Conservation (phyloP, 2,797 vertebrate species). For the Hybognathus amarus region DNA sequence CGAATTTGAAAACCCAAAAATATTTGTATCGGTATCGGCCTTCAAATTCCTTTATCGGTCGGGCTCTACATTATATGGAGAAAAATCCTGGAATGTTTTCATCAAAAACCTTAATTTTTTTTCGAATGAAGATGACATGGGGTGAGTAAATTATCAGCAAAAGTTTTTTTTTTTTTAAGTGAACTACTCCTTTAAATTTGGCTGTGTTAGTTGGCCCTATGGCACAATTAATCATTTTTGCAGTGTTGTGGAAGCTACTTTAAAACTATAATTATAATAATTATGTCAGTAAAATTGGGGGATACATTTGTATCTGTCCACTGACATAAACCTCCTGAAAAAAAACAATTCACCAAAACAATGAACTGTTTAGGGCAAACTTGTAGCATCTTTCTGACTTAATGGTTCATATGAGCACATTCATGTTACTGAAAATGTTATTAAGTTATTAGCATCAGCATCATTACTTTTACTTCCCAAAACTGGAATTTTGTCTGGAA, state of each 20-base stretch:
- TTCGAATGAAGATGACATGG: too few relatives aligned
- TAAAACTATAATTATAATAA: not conserved
- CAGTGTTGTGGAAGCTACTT: not conserved
- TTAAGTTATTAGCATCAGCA: not conserved
- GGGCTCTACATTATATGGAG: too few relatives aligned
- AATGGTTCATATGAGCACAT: not conserved
- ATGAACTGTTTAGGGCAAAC: not conserved
- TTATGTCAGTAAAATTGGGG: not conserved
- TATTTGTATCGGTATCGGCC: too few relatives aligned
- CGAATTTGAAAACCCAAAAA: too few relatives aligned
- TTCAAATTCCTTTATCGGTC: too few relatives aligned
- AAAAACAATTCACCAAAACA: not conserved
- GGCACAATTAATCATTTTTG: not conserved
- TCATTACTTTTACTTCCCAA: not conserved
- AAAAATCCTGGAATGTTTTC: too few relatives aligned
- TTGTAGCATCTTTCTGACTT: not conserved
- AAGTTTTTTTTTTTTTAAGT: too few relatives aligned
- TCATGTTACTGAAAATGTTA: not conserved
- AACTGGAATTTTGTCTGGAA: not conserved
- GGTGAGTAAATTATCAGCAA: too few relatives aligned
- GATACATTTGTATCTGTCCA: too few relatives aligned
- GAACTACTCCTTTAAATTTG: too few relatives aligned
- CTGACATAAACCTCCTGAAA: not conserved
- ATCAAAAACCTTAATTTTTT: too few relatives aligned
- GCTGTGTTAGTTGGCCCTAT: not conserved